Evolutionary conservation across 2,113 vertebrate species (phyloP).

Genomic region (Sander lucioperca): DNA sequence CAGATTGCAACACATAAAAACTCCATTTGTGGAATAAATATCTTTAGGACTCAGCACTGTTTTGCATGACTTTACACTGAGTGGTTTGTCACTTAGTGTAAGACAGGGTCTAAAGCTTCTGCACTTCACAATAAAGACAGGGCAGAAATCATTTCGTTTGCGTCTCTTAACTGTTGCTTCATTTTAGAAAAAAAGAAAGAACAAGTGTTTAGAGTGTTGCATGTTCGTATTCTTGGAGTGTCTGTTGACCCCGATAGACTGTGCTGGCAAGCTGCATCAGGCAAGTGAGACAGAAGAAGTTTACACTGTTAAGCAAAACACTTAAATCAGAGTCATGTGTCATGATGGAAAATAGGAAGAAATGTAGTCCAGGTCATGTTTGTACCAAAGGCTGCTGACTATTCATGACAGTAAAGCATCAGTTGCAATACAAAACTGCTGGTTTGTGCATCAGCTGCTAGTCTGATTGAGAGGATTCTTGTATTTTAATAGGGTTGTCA

Average conservation of each 20-base stretch:
- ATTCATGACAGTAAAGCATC: background rate
- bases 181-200: background rate
- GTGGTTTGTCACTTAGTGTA: background rate
- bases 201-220: background rate
- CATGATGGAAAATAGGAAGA: background rate
- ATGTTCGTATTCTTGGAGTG: slow-evolving; percentile 2
- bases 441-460: background rate
- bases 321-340: background rate
- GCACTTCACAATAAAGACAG: background rate
- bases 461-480: slow-evolving; percentile 24
- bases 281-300: background rate
- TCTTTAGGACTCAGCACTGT: background rate
- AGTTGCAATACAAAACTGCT: background rate
- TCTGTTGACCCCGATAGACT: background rate
- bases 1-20: background rate
- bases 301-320: slow-evolving; percentile 11
- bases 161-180: slow-evolving; percentile 4
- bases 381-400: background rate
- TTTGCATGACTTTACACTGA: background rate
- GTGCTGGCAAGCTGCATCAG: background rate
- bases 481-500: slow-evolving; percentile 13
- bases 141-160: background rate
- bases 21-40: background rate
- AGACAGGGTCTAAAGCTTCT: background rate
- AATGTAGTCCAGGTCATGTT: background rate